phyloP scores from a whole-genome alignment of 1,140 invertebrate genomes.

The Oscheius sp. region DNA sequence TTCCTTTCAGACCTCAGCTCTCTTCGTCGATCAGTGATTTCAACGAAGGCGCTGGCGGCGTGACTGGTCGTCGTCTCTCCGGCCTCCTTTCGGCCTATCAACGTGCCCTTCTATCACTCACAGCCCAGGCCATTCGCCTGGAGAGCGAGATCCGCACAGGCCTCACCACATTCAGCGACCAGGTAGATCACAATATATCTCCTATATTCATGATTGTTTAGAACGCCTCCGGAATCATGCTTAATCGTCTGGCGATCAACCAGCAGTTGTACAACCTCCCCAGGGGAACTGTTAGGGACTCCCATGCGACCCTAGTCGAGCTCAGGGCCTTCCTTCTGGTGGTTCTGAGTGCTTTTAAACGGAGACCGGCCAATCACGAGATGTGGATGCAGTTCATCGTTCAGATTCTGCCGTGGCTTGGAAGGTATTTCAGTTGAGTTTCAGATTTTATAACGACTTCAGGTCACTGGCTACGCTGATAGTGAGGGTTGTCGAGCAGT shows the following conservation, averaged over 20 bases:
- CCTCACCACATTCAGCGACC: constrained; percentile 36
- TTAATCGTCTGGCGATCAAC: constrained; percentile 49
- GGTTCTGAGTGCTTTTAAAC: constrained; percentile 73
- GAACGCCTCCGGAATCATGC: constrained; percentile 24
- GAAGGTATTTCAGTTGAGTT: constrained; percentile 27
- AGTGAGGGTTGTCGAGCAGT: constrained; percentile 75
- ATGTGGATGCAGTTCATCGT: constrained; percentile 64
- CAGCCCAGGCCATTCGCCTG: constrained; percentile 74
- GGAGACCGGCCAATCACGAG: constrained; percentile 65
- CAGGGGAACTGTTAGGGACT: constrained; percentile 48
- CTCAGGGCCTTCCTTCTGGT: constrained; percentile 83
- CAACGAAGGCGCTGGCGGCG: constrained; percentile 68
- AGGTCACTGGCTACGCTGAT: constrained; percentile 74
- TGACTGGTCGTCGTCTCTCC: constrained; percentile 52
- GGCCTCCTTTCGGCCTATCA: constrained; percentile 66
- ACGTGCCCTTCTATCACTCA: constrained; percentile 74
- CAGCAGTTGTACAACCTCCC: constrained; percentile 56
- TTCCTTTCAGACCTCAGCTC: constrained; percentile 66
- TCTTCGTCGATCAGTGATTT: constrained; percentile 80
- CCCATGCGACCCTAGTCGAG: constrained; percentile 62
- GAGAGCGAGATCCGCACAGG: constrained; percentile 69
- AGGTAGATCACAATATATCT: constrained; percentile 21
- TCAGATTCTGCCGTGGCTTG: constrained; percentile 54
- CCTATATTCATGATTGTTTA: constrained; percentile 10
- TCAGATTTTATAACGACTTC: constrained; percentile 67